Evolutionary conservation across 2,888 invertebrate species (phyloP), one percentile per base, ranked within the genome.

Genomic region (Nephrotoma flavescens): DNA sequence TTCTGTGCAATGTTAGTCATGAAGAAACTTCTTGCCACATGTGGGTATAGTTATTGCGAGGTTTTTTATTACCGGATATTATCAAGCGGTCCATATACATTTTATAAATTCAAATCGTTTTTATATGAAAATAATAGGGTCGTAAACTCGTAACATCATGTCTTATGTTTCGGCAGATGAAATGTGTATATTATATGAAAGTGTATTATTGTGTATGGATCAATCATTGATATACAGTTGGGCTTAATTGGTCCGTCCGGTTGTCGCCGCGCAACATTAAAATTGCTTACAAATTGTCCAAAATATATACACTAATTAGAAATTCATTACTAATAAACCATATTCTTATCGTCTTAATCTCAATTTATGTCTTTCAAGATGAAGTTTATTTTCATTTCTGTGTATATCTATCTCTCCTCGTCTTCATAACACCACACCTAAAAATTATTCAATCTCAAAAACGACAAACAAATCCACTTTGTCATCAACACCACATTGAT

Each of bases 401-500:
- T 71, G 71, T 71, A 71, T 31, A 11, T 71, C 71, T 71, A 31
- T 71, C 71, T 71, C 71, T 71, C 31, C 71, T 71, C 71, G 31
- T 31, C 71, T 71, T 71, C 31, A 9, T 71, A 31, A 71, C 9
- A 71, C 71, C 71, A 71, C 71, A 71, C 71, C 71, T 71, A 71
- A 71, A 71, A 71, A 31, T 71, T 71, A 71, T 71, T 71, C 71
- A 87, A 87, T 87, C 86, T 86, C 57, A 57, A 85, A 86, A 87
- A 87, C 86, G 87, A 85, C 87, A 83, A 86, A 86, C 84, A 86
- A 87, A 86, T 87, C 87, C 87, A 87, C 87, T 87, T 87, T 71
- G 71, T 71, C 71, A 71, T 71, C 71, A 31, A 71, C 71, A 71
- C 71, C 71, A 71, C 71, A 31, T 71, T 71, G 71, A 71, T 71